These are phyloP conservation scores for Leptatherina wallacei DNA, from an alignment of 2,797 vertebrate species.

Conservation along the genomic window DNA sequence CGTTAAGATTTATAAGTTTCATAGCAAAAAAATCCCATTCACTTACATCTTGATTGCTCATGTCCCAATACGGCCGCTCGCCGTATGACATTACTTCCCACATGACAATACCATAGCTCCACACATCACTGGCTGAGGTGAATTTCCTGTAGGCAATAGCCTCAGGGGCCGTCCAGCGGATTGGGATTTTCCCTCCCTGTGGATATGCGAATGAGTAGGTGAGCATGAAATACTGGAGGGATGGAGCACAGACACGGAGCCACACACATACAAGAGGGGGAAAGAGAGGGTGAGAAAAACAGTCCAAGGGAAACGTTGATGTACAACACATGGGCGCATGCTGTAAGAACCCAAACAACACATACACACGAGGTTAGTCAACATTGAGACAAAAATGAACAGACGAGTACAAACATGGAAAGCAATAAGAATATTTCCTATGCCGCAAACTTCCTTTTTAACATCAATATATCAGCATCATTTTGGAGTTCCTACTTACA, in stretches of 20 bases:
- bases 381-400: slow-evolving; percentile 46
- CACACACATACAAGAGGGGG: slow-evolving; percentile 79
- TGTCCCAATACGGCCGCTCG: slow-evolving; percentile 99
- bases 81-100: slow-evolving; percentile 99
- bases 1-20: neutral
- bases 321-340: slow-evolving; percentile 69
- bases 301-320: slow-evolving; percentile 61
- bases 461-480: slow-evolving; percentile 34
- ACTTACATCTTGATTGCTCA: slow-evolving; percentile 99
- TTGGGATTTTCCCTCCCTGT: slow-evolving; percentile 99
- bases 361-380: slow-evolving; percentile 62
- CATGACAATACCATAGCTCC: slow-evolving; percentile 99
- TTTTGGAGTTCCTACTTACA: slow-evolving; percentile 2
- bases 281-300: slow-evolving; percentile 76
- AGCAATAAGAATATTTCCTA: slow-evolving; percentile 38
- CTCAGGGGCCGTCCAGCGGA: slow-evolving; percentile 98
- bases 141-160: slow-evolving; percentile 99
- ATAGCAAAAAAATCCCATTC: neutral
- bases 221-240: slow-evolving; percentile 84
- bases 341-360: slow-evolving; percentile 44
- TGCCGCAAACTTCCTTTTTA: slow-evolving; percentile 35
- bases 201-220: slow-evolving; percentile 84
- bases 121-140: slow-evolving; percentile 97
- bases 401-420: slow-evolving; percentile 46
- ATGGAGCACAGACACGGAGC: slow-evolving; percentile 80